A percentile compares a stretch with the other conserved stretches of the same genome.
Evolutionary conservation across 2,797 vertebrate genomes (phyloP).

Genomic region (Hippopotamyrus pictus): DNA sequence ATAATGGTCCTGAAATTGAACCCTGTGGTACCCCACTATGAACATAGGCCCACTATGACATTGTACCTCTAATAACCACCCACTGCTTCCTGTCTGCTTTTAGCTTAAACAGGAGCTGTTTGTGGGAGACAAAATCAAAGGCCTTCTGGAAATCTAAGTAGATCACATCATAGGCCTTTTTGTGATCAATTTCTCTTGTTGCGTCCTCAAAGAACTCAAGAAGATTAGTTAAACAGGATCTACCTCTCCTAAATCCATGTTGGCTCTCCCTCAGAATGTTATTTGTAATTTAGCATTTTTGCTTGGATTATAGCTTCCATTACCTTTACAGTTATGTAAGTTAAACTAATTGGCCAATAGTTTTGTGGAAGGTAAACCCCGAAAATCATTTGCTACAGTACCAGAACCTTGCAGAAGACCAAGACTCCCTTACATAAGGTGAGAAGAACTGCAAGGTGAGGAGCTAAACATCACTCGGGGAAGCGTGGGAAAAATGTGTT

Average conservation of each 20-base stretch:
- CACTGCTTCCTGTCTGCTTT: too few species aligned
- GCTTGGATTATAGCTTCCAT: too few species aligned
- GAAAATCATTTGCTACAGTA: not conserved
- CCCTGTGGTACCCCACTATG: not conserved
- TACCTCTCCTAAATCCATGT: too few species aligned
- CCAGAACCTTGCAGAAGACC: not conserved
- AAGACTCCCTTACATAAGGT: conserved; percentile 14
- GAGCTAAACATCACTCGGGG: conserved; percentile 25
- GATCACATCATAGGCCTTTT: too few species aligned
- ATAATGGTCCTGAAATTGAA: not conserved
- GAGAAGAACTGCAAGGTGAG: conserved; percentile 33
- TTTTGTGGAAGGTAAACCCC: not conserved
- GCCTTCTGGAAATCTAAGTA: not conserved
- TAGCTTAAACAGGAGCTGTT: not conserved
- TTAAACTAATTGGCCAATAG: not conserved
- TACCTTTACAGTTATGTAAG: not conserved
- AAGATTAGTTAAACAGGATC: too few species aligned
- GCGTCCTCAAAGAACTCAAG: too few species aligned
- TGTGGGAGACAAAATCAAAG: not conserved
- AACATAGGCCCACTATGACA: too few species aligned
- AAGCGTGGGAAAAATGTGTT: conserved; percentile 27
- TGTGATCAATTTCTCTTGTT: too few species aligned
- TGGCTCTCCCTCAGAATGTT: not conserved
- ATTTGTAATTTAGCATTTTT: not conserved
- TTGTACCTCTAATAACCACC: too few species aligned